Evolutionary conservation across 2,113 vertebrate genomes (phyloP), one percentile per base, ranked within the genome.

Genomic region (Dendropsophus ebraccatus): DNA sequence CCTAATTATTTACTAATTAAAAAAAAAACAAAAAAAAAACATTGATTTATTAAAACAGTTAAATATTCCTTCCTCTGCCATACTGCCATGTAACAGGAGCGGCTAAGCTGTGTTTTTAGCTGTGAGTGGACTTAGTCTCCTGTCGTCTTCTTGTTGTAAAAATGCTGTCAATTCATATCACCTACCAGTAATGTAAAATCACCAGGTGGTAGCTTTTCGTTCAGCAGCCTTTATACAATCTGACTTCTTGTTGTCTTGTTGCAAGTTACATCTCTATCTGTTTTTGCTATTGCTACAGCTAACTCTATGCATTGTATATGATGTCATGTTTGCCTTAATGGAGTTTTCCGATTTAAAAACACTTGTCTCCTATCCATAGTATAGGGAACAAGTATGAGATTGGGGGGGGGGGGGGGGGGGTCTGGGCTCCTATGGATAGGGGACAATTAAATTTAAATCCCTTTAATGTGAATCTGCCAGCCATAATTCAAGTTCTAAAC

Each of bases 81-180:
- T 28, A 16, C 19, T 76, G 1, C 45, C 5, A 25, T 49, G 25
- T 76, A 50, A 50, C 73, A 72, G 45, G 19, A 21, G 19, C n/a
- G 76, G 76, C 30, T 23, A 79, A 41, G 58, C 52, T 79, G 77
- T 14, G 1, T 41, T 56, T 32, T 41, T 2, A 23, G 77, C 52
- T 16, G 77, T 37, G 17, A 58, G 32, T 79, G 52, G 77, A 60
- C 52, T 60, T 10, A 41, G 11, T 79, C 30, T 79, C 14, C 50
- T 35, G 21, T 37, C 50, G 32, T 37, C 17, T 35, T 32, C 52
- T 23, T 79, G 19, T 58, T 60, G 52, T 25, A 10, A 79, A 58
- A 79, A 79, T 4, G 54, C 77, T 79, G 77, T 79, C 77, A 79
- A 58, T 23, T 79, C 77, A 79, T 41, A 79, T 79, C 77, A 60